Conservation (phyloP, 2,888 invertebrate species). For the Drosophila greeni region DNA sequence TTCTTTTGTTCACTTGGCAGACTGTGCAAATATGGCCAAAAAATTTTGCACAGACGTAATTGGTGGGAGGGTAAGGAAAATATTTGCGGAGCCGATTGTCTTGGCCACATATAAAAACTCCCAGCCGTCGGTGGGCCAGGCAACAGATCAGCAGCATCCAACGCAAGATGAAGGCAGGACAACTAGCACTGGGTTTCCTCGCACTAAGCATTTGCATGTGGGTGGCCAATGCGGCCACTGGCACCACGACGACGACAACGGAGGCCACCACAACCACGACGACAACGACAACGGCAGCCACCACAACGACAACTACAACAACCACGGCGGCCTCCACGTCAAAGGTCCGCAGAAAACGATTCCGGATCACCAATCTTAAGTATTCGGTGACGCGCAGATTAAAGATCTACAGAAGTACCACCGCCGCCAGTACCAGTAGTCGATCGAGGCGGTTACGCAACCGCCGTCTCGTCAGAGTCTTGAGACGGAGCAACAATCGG, state of each 20-base stretch:
- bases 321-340: not conserved
- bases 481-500: not conserved
- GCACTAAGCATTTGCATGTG: slow-evolving; percentile 21
- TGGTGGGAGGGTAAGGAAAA: slow-evolving; percentile 13
- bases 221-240: slow-evolving; percentile 17
- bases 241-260: slow-evolving; percentile 8
- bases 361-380: slow-evolving; percentile 1
- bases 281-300: slow-evolving; percentile 17
- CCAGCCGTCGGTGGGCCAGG: not conserved
- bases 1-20: slow-evolving; percentile 26
- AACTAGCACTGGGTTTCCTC: slow-evolving; percentile 17
- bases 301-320: not conserved
- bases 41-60: slow-evolving; percentile 32
- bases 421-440: slow-evolving; percentile 5
- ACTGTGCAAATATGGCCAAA: slow-evolving; percentile 38
- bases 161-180: slow-evolving; percentile 21
- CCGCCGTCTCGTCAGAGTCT: not conserved
- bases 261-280: slow-evolving; percentile 1
- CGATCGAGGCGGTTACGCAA: not conserved
- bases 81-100: slow-evolving; percentile 34
- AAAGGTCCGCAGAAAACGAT: not conserved
- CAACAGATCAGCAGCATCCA: slow-evolving; percentile 17
- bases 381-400: not conserved
- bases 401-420: not conserved
- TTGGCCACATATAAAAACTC: slow-evolving; percentile 31